These are phyloP conservation scores for Nasonia oneida DNA, from an alignment of 2,888 invertebrate genomes.

Conservation along the genomic window DNA sequence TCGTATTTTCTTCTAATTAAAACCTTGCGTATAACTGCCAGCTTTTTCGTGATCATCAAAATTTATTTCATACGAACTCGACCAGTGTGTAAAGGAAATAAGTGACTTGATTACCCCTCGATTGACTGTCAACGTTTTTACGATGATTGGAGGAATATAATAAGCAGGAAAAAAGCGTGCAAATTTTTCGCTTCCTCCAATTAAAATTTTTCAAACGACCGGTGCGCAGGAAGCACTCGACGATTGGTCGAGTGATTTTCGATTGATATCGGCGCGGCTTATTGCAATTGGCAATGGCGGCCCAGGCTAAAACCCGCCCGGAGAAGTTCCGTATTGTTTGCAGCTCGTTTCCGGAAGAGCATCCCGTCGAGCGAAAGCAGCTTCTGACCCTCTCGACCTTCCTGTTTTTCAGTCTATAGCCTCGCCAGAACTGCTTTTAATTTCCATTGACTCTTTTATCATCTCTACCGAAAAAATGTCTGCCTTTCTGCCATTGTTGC, in stretches of 20 bases:
- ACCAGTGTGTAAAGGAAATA: background rate
- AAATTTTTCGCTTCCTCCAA: conserved; percentile 9
- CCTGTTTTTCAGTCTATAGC: background rate
- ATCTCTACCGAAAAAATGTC: conserved; percentile 33
- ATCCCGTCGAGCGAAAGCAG: conserved; percentile 25
- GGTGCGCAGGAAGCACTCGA: conserved; percentile 34
- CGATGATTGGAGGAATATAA: background rate
- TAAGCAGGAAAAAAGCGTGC: background rate
- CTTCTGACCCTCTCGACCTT: conserved; percentile 29
- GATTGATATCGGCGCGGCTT: conserved; percentile 33
- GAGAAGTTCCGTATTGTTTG: conserved; percentile 43
- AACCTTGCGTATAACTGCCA: background rate
- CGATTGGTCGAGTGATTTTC: conserved; percentile 46
- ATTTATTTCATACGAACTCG: background rate
- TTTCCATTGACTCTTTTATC: conserved; percentile 40
- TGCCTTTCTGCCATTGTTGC: background rate
- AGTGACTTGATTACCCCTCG: background rate
- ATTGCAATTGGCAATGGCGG: conserved; percentile 49
- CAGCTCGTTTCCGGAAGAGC: conserved; percentile 39
- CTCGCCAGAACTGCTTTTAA: conserved; percentile 34
- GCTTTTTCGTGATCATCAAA: background rate
- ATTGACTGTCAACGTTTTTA: background rate
- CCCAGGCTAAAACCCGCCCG: conserved; percentile 28
- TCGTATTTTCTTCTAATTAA: background rate
- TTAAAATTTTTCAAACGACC: conserved; percentile 31